Evolutionary conservation across 1,140 invertebrate genomes (phyloP), one percentile per base, ranked within the genome.

Genomic region (Drosophila kepulauana): DNA sequence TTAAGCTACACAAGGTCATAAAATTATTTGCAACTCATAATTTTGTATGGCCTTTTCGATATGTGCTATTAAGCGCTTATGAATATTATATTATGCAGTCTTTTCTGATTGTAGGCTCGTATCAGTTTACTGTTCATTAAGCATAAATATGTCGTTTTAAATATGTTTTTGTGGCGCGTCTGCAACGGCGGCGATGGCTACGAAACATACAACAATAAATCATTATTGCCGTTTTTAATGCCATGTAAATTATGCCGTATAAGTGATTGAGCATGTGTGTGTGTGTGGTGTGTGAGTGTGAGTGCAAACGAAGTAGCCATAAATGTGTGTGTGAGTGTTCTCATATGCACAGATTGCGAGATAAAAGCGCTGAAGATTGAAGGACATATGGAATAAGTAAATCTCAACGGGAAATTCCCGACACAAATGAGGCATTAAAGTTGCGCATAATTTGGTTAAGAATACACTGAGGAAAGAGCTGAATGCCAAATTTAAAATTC

Each of bases 151-250:
- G 73, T 66, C 56, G 73, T 58, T 84, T 88, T 88, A 82, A 87
- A 88, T 87, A 87, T 87, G 84, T 82, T 82, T 87, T 88, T 77
- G 69, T 43, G 80, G 65, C 65, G 41, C 28, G 30, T 48, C 49
- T 48, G 63, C 67, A 45, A 3, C 35, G 45, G 41, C 45, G 20
- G 20, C 20, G 3, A 45, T 52, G 65, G 54, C 30, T 25, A 6
- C 30, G 30, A 8, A 25, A 25, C 20, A 25, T 25, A 67, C 79
- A 88, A 86, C 43, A 88, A 87, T 87, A 87, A 87, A 87, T 87
- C 80, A 87, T 88, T 82, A 88, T 86, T 62, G 59, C 58, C 48
- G 71, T 68, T 82, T 84, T 87, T 78, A 89, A 87, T 89, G 81
- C 78, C 71, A 68, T 79, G 78, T 90, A 90, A 90, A 90, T 86